A percentile compares a stretch with the other conserved stretches of the same genome.
phyloP scores from a whole-genome alignment of 2,113 vertebrate genomes.

The Anolis sagrei region DNA sequence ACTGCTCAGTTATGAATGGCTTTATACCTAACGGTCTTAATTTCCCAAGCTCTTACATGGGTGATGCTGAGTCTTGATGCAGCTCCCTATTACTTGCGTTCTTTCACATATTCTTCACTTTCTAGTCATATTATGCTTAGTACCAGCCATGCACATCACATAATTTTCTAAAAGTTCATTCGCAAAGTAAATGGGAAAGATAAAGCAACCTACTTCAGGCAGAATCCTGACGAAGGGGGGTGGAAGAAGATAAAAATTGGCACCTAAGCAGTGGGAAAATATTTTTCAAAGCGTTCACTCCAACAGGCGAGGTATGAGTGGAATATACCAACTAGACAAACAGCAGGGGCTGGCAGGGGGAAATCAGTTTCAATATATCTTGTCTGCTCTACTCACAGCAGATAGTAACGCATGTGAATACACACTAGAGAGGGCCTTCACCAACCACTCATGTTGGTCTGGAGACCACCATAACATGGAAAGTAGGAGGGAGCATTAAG shows the following conservation, averaged over 20 bases:
- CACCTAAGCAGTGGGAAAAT: not conserved
- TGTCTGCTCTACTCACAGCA: not conserved
- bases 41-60: not conserved
- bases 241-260: not conserved
- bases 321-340: not conserved
- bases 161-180: not conserved
- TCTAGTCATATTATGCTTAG: not conserved
- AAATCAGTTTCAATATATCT: not conserved
- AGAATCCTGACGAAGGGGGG: not conserved
- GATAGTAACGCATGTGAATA: no score
- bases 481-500: no score
- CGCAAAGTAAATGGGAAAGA: not conserved
- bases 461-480: no score
- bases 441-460: no score
- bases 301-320: not conserved
- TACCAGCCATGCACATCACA: not conserved
- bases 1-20: no score
- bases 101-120: not conserved
- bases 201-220: not conserved
- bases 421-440: no score
- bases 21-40: no score
- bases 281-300: not conserved
- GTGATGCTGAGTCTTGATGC: not conserved
- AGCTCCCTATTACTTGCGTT: not conserved
- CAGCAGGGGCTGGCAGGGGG: not conserved